Evolutionary conservation across 2,888 invertebrate species (phyloP), one percentile per base, ranked within the genome.

Genomic region (Pimpla rufipes): DNA sequence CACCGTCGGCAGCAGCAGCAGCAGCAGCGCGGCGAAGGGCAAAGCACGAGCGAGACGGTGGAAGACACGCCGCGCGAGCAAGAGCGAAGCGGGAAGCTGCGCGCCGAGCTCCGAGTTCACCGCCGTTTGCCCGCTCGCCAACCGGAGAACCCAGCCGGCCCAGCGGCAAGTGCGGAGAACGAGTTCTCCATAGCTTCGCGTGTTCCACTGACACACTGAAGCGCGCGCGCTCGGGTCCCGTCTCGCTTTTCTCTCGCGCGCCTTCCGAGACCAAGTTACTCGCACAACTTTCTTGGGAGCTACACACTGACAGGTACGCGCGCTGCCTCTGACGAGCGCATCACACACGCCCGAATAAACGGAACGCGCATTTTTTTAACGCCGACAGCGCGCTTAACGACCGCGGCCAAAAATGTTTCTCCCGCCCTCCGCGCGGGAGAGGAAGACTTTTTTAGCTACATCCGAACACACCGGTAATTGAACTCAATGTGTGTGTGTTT

Each of bases 141-240:
- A 52, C 35, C 55, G 55, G 21, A n/a, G n/a, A n/a, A n/a, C n/a
- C n/a, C n/a, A n/a, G n/a, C n/a, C n/a, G n/a, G n/a, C n/a, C 50
- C 59, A 67, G 16, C 81, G 29, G 16, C 67, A 73, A 80, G 73
- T 62, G 29, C 29, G 77, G 84, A 66, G 70, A 89, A 89, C 88
- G 80, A 80, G 89, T 89, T 89, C 79, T 73, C 75, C 70, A 55
- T 68, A 77, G 73, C 73, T 77, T 77, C 62, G 29, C 84, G 76
- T 85, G 89, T 86, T 88, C 88, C 86, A 88, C 90, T 89, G 90
- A 89, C 89, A 90, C 88, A 89, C 89, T 88, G 87, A 73, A 84
- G 85, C 79, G 62, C 42, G 70, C 85, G 85, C 79, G 62, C 42
- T 78, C 68, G 55, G 62, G 68, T 81, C 64, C 52, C 57, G 47